A percentile compares a stretch with the other conserved stretches of the same genome.
Evolutionary conservation across 2,888 invertebrate species (phyloP).

Genomic region (Autographa pulchrina): DNA sequence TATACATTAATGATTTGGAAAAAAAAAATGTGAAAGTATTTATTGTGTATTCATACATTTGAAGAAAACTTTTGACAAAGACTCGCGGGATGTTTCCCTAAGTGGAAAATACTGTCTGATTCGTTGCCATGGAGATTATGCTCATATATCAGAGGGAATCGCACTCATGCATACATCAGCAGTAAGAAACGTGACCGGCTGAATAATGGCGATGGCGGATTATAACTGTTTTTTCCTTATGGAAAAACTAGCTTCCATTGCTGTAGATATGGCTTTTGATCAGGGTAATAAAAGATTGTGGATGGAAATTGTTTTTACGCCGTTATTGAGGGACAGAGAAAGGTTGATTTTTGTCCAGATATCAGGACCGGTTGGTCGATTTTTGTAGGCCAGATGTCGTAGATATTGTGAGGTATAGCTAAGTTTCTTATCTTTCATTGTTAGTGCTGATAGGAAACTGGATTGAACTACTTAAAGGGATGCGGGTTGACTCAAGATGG

Average conservation of each 20-base stretch:
- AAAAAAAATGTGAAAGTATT: background rate
- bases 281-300: background rate
- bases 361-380: background rate
- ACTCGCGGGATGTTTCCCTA: constrained; percentile 46
- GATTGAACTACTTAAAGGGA: background rate
- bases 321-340: background rate
- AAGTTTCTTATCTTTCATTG: background rate
- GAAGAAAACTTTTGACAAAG: constrained; percentile 44
- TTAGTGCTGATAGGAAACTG: background rate
- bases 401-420: background rate
- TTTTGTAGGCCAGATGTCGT: background rate
- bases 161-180: constrained; percentile 59
- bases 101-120: constrained; percentile 66
- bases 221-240: constrained; percentile 17
- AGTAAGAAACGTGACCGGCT: constrained; percentile 37
- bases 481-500: background rate
- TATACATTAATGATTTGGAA: background rate
- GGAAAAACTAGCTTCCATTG: background rate
- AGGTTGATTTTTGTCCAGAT: too few relatives aligned
- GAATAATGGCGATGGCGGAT: constrained; percentile 25
- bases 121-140: constrained; percentile 67
- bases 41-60: background rate
- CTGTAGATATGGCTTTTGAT: background rate
- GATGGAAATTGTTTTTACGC: background rate
- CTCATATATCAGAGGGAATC: constrained; percentile 67